A percentile compares a stretch with the other conserved stretches of the same genome.
These are phyloP conservation scores for Saimiri boliviensis DNA, from an alignment of 2,113 vertebrate genomes.

Conservation along the genomic window DNA sequence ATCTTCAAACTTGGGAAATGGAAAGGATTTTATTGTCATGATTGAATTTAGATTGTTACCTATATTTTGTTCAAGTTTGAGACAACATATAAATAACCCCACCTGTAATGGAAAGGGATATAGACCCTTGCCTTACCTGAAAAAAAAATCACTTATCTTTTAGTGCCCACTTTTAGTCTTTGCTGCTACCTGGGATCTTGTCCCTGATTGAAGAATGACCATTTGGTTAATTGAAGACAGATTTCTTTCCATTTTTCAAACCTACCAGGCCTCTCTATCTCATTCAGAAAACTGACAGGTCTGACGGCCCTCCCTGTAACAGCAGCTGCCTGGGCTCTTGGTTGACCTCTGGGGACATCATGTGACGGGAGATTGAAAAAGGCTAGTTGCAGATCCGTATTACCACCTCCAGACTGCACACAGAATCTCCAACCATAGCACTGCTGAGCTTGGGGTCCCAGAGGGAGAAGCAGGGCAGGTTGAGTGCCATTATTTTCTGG, in stretches of 20 bases:
- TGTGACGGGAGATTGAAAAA: neutral
- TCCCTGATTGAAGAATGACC: neutral
- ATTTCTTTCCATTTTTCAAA: slow-evolving; percentile 33
- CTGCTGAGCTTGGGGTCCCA: neutral
- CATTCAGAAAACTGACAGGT: neutral
- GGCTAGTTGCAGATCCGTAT: neutral
- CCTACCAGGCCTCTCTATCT: neutral
- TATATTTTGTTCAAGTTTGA: slow-evolving; percentile 73
- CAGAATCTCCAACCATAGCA: neutral
- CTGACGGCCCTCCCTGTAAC: neutral
- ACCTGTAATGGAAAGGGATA: slow-evolving; percentile 55
- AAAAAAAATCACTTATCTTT: neutral
- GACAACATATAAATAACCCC: slow-evolving; percentile 46
- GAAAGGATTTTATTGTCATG: slow-evolving; percentile 75
- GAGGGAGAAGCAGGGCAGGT: neutral
- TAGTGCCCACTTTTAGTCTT: neutral
- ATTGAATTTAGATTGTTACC: slow-evolving; percentile 67
- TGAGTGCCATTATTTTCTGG: neutral
- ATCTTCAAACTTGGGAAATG: slow-evolving; percentile 55
- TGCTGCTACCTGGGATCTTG: neutral
- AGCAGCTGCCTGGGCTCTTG: neutral
- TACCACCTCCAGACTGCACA: neutral
- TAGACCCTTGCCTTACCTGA: slow-evolving; percentile 57
- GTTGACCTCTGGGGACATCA: neutral
- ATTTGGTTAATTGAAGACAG: neutral